Conservation (phyloP, 2,113 vertebrate species). For the Seriola dumerili region DNA sequence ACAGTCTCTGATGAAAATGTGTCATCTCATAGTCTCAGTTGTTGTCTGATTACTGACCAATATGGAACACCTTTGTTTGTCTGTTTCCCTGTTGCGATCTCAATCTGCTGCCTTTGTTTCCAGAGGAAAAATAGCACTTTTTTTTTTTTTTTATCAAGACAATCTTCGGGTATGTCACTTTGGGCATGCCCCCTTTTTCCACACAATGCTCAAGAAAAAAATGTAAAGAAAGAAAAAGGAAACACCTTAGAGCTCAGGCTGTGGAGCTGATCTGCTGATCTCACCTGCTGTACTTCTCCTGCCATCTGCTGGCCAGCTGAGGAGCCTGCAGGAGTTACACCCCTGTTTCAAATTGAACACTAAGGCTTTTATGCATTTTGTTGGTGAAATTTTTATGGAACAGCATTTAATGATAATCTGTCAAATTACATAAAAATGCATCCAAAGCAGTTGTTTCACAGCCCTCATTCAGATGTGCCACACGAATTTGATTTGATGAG, state of each 20-base stretch:
- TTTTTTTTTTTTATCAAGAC: not conserved
- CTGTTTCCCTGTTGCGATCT: not conserved
- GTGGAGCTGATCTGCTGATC: not conserved
- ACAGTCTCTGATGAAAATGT: not conserved
- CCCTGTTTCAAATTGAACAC: not conserved
- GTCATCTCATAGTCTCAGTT: not conserved
- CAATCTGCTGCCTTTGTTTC: not conserved
- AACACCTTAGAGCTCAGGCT: not conserved
- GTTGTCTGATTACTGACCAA: not conserved
- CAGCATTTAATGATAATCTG: too few relatives aligned
- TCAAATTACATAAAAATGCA: too few relatives aligned
- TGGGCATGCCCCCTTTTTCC: too few relatives aligned
- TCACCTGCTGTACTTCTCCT: slow-evolving; percentile 5
- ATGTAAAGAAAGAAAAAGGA: too few relatives aligned
- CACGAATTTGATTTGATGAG: not conserved
- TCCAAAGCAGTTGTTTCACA: too few relatives aligned
- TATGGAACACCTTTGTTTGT: not conserved
- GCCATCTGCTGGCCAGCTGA: slow-evolving; percentile 61
- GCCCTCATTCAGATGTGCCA: too few relatives aligned
- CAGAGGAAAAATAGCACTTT: not conserved
- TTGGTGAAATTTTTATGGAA: too few relatives aligned
- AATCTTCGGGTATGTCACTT: not conserved
- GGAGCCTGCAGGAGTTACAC: not conserved
- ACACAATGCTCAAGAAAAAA: too few relatives aligned
- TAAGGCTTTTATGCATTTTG: not conserved